phyloP scores from a whole-genome alignment of 2,888 invertebrate species.

The Athetis lepigone region DNA sequence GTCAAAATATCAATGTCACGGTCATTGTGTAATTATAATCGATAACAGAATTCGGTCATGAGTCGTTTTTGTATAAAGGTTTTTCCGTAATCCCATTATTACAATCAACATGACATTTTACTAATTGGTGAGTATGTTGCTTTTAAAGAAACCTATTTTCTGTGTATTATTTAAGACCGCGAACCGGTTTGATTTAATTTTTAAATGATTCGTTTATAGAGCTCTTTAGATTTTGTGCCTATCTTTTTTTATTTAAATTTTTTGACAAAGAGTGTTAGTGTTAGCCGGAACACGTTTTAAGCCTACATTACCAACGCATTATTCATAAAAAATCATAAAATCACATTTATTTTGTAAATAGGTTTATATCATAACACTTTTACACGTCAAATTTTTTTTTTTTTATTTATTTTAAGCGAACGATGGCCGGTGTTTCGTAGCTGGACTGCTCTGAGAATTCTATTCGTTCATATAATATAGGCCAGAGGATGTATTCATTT shows the following conservation, averaged over 20 bases:
- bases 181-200: conserved; percentile 14
- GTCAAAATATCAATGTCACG: conserved; percentile 13
- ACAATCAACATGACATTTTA: conserved; percentile 8
- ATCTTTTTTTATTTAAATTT: not conserved
- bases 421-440: too few species aligned
- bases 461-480: too few species aligned
- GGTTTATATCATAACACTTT: too few species aligned
- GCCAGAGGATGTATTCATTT: too few species aligned
- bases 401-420: too few species aligned
- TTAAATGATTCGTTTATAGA: not conserved
- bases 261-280: not conserved
- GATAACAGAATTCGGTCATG: conserved; percentile 10
- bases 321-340: too few species aligned
- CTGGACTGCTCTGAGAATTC: too few species aligned
- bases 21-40: not conserved
- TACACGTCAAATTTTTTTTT: too few species aligned
- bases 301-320: too few species aligned
- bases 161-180: not conserved
- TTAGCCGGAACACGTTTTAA: too few species aligned
- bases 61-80: conserved; percentile 2
- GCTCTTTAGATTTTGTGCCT: not conserved
- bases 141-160: not conserved
- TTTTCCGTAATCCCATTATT: not conserved
- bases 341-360: too few species aligned
- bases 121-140: conserved; percentile 1